These are phyloP conservation scores for Heliconius eleuchia DNA, from an alignment of 1,140 invertebrate species.

Conservation along the genomic window DNA sequence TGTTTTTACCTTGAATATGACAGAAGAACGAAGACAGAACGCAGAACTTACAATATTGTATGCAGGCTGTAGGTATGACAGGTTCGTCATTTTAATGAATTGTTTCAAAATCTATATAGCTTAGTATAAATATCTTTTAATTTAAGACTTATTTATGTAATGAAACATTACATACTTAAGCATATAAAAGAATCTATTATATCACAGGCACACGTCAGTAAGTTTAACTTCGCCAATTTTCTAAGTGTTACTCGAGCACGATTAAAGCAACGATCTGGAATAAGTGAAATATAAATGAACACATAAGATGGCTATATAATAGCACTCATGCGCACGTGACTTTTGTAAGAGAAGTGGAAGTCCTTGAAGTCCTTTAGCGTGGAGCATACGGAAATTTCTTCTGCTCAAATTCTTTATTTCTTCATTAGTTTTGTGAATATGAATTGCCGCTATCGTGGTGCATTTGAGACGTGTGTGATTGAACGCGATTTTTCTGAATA, in stretches of 20 bases:
- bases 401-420: slow-evolving; percentile 5
- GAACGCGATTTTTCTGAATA: background rate
- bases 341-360: slow-evolving; percentile 36
- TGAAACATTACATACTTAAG: background rate
- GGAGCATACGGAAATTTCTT: slow-evolving; percentile 49
- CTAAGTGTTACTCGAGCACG: slow-evolving; percentile 35
- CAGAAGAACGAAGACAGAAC: no score
- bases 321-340: slow-evolving; percentile 58
- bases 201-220: slow-evolving; percentile 30
- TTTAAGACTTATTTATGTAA: background rate
- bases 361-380: slow-evolving; percentile 34
- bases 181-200: slow-evolving; percentile 10
- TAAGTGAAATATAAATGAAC: slow-evolving; percentile 45
- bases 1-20: no score
- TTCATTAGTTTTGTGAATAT: background rate
- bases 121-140: background rate
- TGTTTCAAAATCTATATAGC: background rate
- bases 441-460: background rate
- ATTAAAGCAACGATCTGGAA: slow-evolving; percentile 40
- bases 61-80: no score
- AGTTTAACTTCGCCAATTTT: slow-evolving; percentile 22
- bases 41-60: no score
- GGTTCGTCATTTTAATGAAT: no score
- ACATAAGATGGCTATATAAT: slow-evolving; percentile 46
- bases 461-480: background rate